A percentile compares a stretch with the other conserved stretches of the same genome.
Conservation (phyloP, 2,888 invertebrate genomes). For the Synanthedon tipuliformis region DNA sequence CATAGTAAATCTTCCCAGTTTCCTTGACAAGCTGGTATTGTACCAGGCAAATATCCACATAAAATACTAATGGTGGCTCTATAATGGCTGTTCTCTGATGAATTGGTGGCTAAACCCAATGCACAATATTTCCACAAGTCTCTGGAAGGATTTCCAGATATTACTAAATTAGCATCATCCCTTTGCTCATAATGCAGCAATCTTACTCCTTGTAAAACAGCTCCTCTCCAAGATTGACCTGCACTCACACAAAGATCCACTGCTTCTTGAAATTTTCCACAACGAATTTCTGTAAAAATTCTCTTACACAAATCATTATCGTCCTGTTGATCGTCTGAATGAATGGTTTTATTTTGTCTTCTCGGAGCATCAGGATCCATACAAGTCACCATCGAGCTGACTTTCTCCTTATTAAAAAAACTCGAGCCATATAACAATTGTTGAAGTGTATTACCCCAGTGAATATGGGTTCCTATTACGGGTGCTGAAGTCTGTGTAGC, state of each 20-base stretch:
- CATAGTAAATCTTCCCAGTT: slow-evolving; percentile 93
- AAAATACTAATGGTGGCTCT: slow-evolving; percentile 80
- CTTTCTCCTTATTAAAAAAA: slow-evolving; percentile 58
- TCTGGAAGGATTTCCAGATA: slow-evolving; percentile 86
- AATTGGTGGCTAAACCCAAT: slow-evolving; percentile 71
- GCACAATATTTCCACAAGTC: slow-evolving; percentile 84
- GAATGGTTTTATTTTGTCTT: slow-evolving; percentile 81
- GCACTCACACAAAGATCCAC: slow-evolving; percentile 84
- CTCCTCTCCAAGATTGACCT: slow-evolving; percentile 93
- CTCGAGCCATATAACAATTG: slow-evolving; percentile 71
- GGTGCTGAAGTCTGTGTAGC: slow-evolving; percentile 54
- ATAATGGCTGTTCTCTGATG: slow-evolving; percentile 67
- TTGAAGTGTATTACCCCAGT: slow-evolving; percentile 93
- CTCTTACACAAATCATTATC: slow-evolving; percentile 63
- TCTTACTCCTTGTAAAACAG: slow-evolving; percentile 90
- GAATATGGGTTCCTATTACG: slow-evolving; percentile 72
- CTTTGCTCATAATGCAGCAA: slow-evolving; percentile 88
- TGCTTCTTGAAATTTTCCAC: slow-evolving; percentile 88
- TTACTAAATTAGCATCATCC: slow-evolving; percentile 64
- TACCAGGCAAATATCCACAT: slow-evolving; percentile 83
- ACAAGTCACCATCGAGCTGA: slow-evolving; percentile 68
- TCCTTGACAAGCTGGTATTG: slow-evolving; percentile 79
- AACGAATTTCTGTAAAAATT: slow-evolving; percentile 82
- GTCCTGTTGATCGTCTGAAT: slow-evolving; percentile 90
- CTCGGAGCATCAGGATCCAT: slow-evolving; percentile 92